Percentiles rank a stretch among this genome's conserved stretches.
phyloP scores from a whole-genome alignment of 2,888 invertebrate species.

The Hyles lineata region DNA sequence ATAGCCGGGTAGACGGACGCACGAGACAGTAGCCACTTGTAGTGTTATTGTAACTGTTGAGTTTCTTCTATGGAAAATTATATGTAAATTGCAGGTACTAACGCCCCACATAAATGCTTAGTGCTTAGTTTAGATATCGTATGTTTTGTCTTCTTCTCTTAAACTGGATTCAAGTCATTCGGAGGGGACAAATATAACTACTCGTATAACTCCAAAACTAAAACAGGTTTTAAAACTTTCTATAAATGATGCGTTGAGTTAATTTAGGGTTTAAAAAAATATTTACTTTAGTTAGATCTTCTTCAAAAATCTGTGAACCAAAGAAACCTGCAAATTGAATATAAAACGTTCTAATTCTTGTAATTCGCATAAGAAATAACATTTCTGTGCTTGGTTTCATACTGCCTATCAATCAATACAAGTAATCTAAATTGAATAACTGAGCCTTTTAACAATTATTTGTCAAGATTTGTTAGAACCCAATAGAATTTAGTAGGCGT shows the following conservation, averaged over 20 bases:
- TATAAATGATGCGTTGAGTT: no score
- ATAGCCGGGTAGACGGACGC: conserved; percentile 43
- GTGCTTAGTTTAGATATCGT: neutral
- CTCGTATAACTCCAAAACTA: no score
- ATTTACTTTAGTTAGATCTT: no score
- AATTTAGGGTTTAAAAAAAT: no score
- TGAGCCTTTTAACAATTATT: neutral
- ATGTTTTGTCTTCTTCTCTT: no score
- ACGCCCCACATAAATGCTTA: neutral
- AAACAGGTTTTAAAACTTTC: no score
- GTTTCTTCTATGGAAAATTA: neutral
- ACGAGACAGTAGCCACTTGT: conserved; percentile 31
- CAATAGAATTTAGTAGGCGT: neutral
- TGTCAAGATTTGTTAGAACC: neutral
- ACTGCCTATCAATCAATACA: neutral
- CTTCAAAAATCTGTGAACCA: no score
- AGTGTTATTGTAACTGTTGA: conserved; percentile 19
- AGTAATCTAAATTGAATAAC: neutral
- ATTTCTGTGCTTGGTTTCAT: neutral
- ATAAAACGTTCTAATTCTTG: no score
- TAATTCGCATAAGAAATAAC: neutral
- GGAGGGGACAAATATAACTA: no score
- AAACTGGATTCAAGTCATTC: no score
- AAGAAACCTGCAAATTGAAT: no score
- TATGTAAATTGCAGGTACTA: neutral